A percentile compares a stretch with the other conserved stretches of the same genome.
phyloP scores from a whole-genome alignment of 2,888 invertebrate genomes.

The Mesochorus sp. region DNA sequence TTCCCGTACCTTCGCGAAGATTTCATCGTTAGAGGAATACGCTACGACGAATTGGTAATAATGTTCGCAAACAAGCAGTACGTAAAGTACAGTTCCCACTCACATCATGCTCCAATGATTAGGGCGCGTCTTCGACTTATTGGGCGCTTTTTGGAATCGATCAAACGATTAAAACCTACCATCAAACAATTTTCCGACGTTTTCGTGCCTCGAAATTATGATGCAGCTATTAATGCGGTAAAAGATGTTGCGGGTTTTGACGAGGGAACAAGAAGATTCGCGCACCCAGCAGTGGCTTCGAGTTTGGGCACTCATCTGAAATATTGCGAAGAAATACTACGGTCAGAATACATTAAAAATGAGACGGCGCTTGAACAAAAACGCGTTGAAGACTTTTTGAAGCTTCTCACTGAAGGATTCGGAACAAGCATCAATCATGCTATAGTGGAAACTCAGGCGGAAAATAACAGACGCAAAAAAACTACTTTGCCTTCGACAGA shows the following conservation, averaged over 20 bases:
- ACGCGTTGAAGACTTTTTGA: conserved; percentile 51
- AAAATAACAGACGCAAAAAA: conserved; percentile 47
- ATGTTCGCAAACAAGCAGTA: conserved; percentile 62
- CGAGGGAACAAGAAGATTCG: conserved; percentile 13
- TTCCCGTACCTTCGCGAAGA: conserved; percentile 63
- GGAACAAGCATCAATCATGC: conserved; percentile 46
- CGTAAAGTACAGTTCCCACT: conserved; percentile 54
- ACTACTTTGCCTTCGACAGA: conserved; percentile 42
- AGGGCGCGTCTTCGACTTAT: conserved; percentile 58
- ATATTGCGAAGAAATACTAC: conserved; percentile 53
- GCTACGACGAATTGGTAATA: conserved; percentile 62
- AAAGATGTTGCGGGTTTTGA: conserved; percentile 29
- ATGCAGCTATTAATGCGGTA: conserved; percentile 25
- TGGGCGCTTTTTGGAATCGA: conserved; percentile 54
- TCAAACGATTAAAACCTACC: conserved; percentile 37
- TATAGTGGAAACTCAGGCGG: conserved; percentile 40
- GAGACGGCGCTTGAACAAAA: conserved; percentile 32
- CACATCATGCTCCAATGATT: conserved; percentile 59
- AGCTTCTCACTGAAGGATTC: conserved; percentile 36
- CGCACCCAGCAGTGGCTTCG: conserved; percentile 46
- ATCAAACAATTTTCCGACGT: conserved; percentile 45
- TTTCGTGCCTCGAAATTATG: conserved; percentile 45
- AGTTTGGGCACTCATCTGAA: conserved; percentile 61
- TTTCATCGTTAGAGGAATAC: conserved; percentile 47
- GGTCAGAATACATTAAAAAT: conserved; percentile 42